Base-by-base conservation (phyloP, 1,140 invertebrate genomes). In the Pogonomyrmex barbatus region DNA sequence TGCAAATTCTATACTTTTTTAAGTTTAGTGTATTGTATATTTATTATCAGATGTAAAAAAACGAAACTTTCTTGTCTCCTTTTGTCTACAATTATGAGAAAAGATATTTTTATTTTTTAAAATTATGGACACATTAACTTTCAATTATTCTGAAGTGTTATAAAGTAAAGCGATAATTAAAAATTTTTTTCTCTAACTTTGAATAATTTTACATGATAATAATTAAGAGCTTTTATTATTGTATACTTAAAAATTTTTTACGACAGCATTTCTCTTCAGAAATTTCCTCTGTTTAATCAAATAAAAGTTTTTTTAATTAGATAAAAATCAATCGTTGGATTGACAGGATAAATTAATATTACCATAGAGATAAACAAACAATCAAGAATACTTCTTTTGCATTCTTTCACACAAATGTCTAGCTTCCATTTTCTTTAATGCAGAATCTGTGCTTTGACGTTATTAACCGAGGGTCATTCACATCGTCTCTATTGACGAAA, bases 381-480 rank as follows among this genome's bases (percentile, higher is more conserved):
- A 60, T 2, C 39, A 39, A 45, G 9, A 67, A 45, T n/a, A 67
- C 45, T 4, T 68, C 10, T 47, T 2, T 60, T 8, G 17, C 4
- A 63, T 39, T 36, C 2, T 39, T 39, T 39, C 58, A 60, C 4
- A 65, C 8, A 42, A 65, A 3, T 24, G 17, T 9, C 33, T 52
- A 36, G n/a, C 2, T 56, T 24, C 4, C n/a, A 24, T 12, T 42
- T 75, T 58, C n/a, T 4, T 54, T 12, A 54, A 39, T 6, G n/a
- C 33, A 54, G 24, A 79, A 56, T 79, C 12, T 78, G 45, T 17
- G 12, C 42, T 33, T n/a, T 33, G 42, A 62, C 6, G 42, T 5
- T 24, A 65, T 78, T 78, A 78, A 52, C 45, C n/a, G 24, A n/a
- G n/a, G 47, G 63, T 70, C 47, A 8, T 81, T 81, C 24, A 81